Evolutionary conservation across 2,888 invertebrate genomes (phyloP).

Genomic region (Ormyrus labotus): DNA sequence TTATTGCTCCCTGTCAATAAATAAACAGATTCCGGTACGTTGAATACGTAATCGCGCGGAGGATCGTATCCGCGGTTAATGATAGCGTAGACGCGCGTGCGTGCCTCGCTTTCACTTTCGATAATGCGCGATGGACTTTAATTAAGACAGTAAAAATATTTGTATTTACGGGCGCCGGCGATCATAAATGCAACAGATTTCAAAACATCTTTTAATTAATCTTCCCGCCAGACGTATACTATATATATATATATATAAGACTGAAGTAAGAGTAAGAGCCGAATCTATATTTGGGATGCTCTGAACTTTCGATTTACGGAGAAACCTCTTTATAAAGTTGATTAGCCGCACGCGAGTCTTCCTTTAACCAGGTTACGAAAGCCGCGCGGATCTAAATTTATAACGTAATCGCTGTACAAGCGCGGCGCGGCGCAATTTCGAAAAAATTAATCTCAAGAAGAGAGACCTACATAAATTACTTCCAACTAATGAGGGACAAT

Average conservation of each 20-base stretch:
- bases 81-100: not conserved
- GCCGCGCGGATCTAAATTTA: conserved; percentile 5
- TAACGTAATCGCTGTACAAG: not conserved
- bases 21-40: not conserved
- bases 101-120: conserved; percentile 25
- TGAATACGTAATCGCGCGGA: not conserved
- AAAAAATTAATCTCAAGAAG: no score
- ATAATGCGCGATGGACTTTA: conserved; percentile 4
- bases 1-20: no score
- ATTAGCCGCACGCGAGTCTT: no score
- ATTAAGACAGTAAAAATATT: conserved; percentile 19
- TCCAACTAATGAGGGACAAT: no score
- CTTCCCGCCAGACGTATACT: not conserved
- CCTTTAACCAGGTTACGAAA: not conserved
- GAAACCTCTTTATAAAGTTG: not conserved
- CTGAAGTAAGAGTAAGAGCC: conserved; percentile 16
- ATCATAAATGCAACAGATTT: not conserved
- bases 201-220: conserved; percentile 26
- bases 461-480: no score
- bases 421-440: no score
- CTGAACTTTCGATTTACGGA: conserved; percentile 19
- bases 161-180: not conserved
- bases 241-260: not conserved
- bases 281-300: conserved; percentile 15
- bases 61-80: not conserved